Conservation (phyloP, 2,888 invertebrate species). For the Gymnoscelis rufifasciata region DNA sequence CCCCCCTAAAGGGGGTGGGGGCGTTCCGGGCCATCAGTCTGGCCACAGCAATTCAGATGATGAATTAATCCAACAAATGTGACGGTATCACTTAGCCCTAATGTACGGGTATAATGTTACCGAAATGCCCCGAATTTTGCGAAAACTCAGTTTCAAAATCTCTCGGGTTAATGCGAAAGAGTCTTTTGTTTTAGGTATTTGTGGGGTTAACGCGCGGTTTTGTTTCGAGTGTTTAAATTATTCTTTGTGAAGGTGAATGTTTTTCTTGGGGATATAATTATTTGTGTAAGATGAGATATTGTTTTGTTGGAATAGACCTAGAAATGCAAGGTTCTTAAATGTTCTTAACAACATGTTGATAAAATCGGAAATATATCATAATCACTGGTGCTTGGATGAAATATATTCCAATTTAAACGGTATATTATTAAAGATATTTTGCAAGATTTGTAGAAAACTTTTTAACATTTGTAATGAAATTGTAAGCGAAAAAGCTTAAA, state of each 20-base stretch:
- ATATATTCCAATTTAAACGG: no score
- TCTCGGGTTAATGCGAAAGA: slow-evolving; percentile 47
- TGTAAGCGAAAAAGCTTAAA: no score
- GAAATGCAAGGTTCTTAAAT: no score
- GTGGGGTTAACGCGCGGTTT: slow-evolving; percentile 39
- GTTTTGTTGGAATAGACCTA: neutral
- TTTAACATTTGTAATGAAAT: no score
- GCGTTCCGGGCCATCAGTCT: slow-evolving; percentile 76
- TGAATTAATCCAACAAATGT: slow-evolving; percentile 80
- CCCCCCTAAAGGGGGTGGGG: slow-evolving; percentile 37
- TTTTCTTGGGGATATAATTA: neutral
- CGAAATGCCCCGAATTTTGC: slow-evolving; percentile 49
- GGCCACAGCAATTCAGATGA: slow-evolving; percentile 80
- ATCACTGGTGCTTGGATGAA: no score
- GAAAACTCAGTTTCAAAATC: slow-evolving; percentile 55
- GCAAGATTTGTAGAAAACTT: no score
- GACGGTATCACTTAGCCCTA: slow-evolving; percentile 79
- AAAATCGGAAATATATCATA: no score
- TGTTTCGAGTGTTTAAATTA: slow-evolving; percentile 14
- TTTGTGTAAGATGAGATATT: neutral
- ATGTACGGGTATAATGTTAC: slow-evolving; percentile 79
- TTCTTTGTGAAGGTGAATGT: slow-evolving; percentile 2
- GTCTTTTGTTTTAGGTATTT: slow-evolving; percentile 48
- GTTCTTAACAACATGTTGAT: no score
- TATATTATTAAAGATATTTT: no score